These are phyloP conservation scores for Pangasius djambal DNA, from an alignment of 2,797 vertebrate genomes.

Conservation along the genomic window DNA sequence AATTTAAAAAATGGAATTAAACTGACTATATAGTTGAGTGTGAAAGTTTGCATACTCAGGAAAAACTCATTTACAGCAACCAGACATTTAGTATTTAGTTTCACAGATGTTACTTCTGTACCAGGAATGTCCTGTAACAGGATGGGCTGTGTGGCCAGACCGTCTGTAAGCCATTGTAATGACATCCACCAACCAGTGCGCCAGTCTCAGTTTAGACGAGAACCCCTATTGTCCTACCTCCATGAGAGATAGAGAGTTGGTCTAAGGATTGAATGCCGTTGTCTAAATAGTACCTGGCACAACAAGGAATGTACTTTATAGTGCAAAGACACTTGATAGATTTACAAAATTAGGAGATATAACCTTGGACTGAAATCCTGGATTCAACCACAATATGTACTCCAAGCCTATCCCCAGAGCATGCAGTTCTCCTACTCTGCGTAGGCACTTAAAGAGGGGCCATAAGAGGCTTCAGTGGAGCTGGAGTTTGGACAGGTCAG, in stretches of 20 bases:
- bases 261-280: not conserved
- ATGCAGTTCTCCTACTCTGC: not conserved
- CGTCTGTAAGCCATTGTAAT: not conserved
- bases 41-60: not conserved
- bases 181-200: not conserved
- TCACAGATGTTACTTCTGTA: not conserved
- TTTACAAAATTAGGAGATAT: not conserved
- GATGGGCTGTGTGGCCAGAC: not conserved
- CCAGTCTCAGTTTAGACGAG: constrained; percentile 1
- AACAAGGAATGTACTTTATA: not conserved
- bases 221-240: not conserved
- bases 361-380: not conserved
- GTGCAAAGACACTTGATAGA: not conserved
- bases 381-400: not conserved
- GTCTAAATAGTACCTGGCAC: not conserved
- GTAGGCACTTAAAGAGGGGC: not conserved
- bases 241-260: not conserved
- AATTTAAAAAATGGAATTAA: not conserved
- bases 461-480: not conserved
- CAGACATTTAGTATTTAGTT: not conserved
- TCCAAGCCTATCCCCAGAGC: not conserved
- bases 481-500: not conserved
- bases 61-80: not conserved
- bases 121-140: not conserved
- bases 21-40: not conserved